Evolutionary conservation across 2,797 vertebrate genomes (phyloP).

Genomic region (Leptodactylus fallax): DNA sequence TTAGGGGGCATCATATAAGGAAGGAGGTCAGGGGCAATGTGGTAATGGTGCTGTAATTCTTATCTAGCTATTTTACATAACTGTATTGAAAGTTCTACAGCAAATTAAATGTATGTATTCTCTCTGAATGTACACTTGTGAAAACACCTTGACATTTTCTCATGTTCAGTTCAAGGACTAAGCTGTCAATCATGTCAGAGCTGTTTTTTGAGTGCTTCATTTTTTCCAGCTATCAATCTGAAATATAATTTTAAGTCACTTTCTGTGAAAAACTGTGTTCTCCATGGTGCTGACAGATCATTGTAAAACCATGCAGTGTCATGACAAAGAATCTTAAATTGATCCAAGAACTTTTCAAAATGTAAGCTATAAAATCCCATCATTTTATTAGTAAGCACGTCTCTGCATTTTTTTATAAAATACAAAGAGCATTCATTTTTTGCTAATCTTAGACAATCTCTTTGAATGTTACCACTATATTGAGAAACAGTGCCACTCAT

Average conservation of each 20-base stretch:
- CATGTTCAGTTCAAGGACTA: constrained; percentile 41
- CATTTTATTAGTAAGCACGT: not conserved
- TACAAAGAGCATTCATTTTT: not conserved
- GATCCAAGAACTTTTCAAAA: not conserved
- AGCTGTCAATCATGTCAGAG: constrained; percentile 48
- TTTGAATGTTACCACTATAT: not conserved
- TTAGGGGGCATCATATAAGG: too few species aligned
- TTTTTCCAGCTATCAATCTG: not conserved
- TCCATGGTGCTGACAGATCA: constrained; percentile 17
- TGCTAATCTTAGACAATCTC: not conserved
- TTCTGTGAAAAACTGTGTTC: not conserved
- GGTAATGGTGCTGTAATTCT: too few species aligned
- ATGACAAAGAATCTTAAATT: not conserved
- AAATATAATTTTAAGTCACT: not conserved
- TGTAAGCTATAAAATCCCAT: not conserved
- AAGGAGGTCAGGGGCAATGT: too few species aligned
- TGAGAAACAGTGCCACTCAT: not conserved
- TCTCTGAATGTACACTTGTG: constrained; percentile 13
- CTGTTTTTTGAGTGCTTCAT: constrained; percentile 15
- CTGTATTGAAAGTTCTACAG: not conserved
- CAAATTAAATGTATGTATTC: constrained; percentile 4
- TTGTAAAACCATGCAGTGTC: not conserved
- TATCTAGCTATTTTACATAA: not conserved
- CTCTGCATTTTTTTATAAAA: too few species aligned
- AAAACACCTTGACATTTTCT: constrained; percentile 8